Evolutionary conservation across 2,113 vertebrate genomes (phyloP), one percentile per base, ranked within the genome.

Genomic region (Halichoeres trimaculatus): DNA sequence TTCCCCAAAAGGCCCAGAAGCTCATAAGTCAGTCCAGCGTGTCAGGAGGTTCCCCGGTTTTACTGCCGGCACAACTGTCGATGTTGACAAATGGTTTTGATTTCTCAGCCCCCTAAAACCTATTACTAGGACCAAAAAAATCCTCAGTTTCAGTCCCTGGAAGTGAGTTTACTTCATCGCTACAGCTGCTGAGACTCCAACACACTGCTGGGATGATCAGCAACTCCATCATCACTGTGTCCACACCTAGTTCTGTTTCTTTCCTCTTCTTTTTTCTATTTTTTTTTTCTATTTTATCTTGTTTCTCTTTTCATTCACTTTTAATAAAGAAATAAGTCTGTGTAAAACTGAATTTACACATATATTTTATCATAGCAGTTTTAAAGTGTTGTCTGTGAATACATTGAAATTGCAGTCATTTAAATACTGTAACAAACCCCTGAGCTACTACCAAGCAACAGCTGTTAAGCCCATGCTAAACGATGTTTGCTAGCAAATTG

Each of bases 81-180:
- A 80, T 79, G 55, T 55, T 88, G 85, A 91, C 64, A 80, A 89
- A 89, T 82, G 77, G 70, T 60, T 85, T 66, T 80, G 76, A 76
- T 84, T 82, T 76, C 72, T 72, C 79, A 41, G 65, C 57, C 11
- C 20, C 53, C 67, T 48, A 41, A 83, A 84, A 81, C 77, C 68
- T 53, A 79, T 88, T 80, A 82, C 67, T 30, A 50, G 56, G 67
- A 65, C 38, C 16, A 57, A 38, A 64, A 60, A 61, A 63, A 58
- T 7, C 26, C 51, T 66, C 26, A 20, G 34, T 55, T 74, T 19
- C 40, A 8, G 55, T 53, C 53, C 68, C 11, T 48, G 63, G 59
- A 43, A 48, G 59, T 30, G 41, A 74, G 48, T 52, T 1, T 13
- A 71, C 62, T 8, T n/a, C 48, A 43, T 52, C 38, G 30, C 35